Conservation (phyloP, 2,113 vertebrate species). For the Collichthys lucidus region DNA sequence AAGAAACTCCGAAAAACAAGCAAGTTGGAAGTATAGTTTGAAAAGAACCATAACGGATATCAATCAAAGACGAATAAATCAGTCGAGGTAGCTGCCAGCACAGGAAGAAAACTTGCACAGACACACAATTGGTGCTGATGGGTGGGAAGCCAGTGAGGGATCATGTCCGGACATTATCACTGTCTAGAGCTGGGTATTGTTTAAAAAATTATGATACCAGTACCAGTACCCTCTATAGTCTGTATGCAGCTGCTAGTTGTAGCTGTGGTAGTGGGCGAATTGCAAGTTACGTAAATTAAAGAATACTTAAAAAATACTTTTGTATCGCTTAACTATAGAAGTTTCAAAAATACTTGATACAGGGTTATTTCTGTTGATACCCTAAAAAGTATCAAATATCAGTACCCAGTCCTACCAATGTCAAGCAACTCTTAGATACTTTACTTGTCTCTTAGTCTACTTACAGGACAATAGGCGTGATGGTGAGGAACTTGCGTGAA, state of each 20-base stretch:
- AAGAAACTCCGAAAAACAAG: background rate
- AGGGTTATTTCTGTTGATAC: background rate
- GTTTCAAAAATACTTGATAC: too few relatives aligned
- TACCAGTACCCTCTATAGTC: too few relatives aligned
- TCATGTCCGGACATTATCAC: background rate
- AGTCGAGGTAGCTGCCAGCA: background rate
- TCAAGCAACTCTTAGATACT: background rate
- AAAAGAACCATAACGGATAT: background rate
- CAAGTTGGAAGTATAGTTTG: background rate
- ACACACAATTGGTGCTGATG: background rate
- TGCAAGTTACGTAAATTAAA: too few relatives aligned
- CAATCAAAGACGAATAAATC: too few relatives aligned
- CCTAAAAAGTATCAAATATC: too few relatives aligned
- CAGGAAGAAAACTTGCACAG: background rate
- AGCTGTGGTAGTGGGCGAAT: too few relatives aligned
- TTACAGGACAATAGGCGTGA: slow-evolving; percentile 97
- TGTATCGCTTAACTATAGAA: too few relatives aligned
- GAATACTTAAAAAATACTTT: too few relatives aligned
- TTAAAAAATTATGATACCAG: too few relatives aligned
- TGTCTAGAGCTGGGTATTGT: too few relatives aligned
- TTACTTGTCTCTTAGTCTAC: too few relatives aligned
- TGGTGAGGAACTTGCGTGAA: slow-evolving; percentile 97
- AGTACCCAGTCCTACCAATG: background rate
- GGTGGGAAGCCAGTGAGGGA: slow-evolving; percentile 7
- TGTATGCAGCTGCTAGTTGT: too few relatives aligned